Evolutionary conservation across 2,797 vertebrate genomes (phyloP), one percentile per base, ranked within the genome.

Genomic region (Odontamblyopus rebecca): DNA sequence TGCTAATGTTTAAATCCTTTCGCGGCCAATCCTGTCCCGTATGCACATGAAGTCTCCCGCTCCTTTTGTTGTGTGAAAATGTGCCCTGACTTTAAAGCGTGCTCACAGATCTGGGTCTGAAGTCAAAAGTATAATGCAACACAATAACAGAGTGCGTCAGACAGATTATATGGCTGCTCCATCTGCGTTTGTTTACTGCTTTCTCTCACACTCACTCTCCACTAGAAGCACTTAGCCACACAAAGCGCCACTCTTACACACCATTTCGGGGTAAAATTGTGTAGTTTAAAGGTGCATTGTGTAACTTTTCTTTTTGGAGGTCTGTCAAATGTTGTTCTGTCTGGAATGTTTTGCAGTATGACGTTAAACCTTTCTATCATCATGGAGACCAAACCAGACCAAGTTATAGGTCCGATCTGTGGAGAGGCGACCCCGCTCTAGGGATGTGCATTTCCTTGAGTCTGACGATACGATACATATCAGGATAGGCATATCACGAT

Each of bases 161-260:
- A 61, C 30, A n/a, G 60, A 61, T 61, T 61, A 61, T 61, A 61
- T 61, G 30, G 60, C 26, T 16, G 57, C 26, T 15, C 57, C 57
- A 30, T 60, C 27, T 60, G 27, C 60, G 5, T 41, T 63, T 63
- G 35, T 38, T 38, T 41, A 5, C 35, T 41, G 35, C 19, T 38
- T 38, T 63, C 61, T 41, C 35, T 23, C 18, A 41, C 35, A 5
- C 32, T 35, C 30, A 19, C 27, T 16, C 59, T 2, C 29, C 15
- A 56, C n/a, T 15, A 29, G 13, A 29, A 59, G 56, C 26, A 27
- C 56, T 59, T 23, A 59, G 26, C 56, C 9, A 6, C 5, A 27
- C 56, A 59, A 18, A 61, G 18, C 16, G 5, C 29, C 29, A 61
- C 15, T 19, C 15, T 16, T 61, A 18, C 5, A 32, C 0, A 18